A percentile compares a stretch with the other conserved stretches of the same genome.
Evolutionary conservation across 2,797 vertebrate species (phyloP).

Genomic region (Sebastes itinus): DNA sequence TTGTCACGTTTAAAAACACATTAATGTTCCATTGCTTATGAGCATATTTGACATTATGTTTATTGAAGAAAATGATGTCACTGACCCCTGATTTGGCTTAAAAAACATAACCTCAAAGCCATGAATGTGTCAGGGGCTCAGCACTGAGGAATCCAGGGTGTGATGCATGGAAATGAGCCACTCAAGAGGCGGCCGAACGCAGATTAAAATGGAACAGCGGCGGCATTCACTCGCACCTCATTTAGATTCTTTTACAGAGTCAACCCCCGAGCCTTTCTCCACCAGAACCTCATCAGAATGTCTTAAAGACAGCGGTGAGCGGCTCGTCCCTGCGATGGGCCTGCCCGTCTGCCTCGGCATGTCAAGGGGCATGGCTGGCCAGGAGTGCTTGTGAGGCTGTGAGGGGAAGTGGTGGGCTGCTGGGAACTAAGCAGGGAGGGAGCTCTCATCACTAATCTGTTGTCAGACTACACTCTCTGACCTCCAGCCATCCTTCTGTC

Average conservation of each 20-base stretch:
- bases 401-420: constrained; percentile 61
- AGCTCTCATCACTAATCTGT: constrained; percentile 71
- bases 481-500: constrained; percentile 47
- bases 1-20: constrained; percentile 39
- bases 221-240: constrained; percentile 52
- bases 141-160: constrained; percentile 5
- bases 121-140: neutral
- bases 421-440: constrained; percentile 64
- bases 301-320: constrained; percentile 41
- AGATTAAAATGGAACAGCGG: constrained; percentile 39
- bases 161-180: constrained; percentile 62
- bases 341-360: constrained; percentile 51
- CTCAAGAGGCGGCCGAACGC: constrained; percentile 41
- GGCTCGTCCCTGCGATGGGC: constrained; percentile 48
- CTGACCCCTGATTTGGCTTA: neutral
- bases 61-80: neutral
- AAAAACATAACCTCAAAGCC: neutral
- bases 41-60: neutral
- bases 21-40: constrained; percentile 12
- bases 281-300: constrained; percentile 46
- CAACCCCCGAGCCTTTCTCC: constrained; percentile 41
- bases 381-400: constrained; percentile 72
- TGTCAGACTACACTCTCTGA: constrained; percentile 69
- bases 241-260: constrained; percentile 68
- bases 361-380: constrained; percentile 71